A percentile compares a stretch with the other conserved stretches of the same genome.
Evolutionary conservation across 1,140 invertebrate species (phyloP).

Genomic region (Drosophila elegans): DNA sequence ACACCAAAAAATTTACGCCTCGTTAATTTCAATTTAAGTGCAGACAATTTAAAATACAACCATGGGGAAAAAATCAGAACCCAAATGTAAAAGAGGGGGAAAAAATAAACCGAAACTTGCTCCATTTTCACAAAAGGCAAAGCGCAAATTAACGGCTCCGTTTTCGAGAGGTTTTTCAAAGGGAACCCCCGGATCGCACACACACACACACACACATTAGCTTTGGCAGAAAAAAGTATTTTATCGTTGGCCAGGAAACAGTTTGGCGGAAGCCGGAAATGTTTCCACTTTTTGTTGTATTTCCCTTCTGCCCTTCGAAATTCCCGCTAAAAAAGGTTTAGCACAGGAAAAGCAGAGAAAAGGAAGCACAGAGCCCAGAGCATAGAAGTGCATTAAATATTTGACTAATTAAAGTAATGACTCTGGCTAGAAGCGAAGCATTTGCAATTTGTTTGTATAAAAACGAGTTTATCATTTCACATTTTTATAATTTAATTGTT

Average conservation of each 20-base stretch:
- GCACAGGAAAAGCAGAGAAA: background rate
- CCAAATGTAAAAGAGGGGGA: constrained; percentile 21
- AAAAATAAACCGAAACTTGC: constrained; percentile 49
- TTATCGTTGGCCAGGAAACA: constrained; percentile 83
- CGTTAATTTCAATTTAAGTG: constrained; percentile 84
- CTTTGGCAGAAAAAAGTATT: constrained; percentile 79
- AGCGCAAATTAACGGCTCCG: constrained; percentile 75
- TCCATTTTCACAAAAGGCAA: constrained; percentile 70
- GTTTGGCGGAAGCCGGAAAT: constrained; percentile 81
- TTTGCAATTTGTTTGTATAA: constrained; percentile 63
- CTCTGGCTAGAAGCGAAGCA: constrained; percentile 44
- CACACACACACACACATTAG: constrained; percentile 49
- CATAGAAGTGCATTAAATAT: constrained; percentile 71
- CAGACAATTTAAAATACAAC: constrained; percentile 75
- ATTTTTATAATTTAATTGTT: constrained; percentile 21
- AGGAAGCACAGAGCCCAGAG: no score
- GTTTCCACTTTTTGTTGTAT: constrained; percentile 69
- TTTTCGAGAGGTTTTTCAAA: constrained; percentile 49
- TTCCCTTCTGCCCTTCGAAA: constrained; percentile 28
- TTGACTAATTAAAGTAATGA: constrained; percentile 83
- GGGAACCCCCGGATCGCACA: constrained; percentile 14
- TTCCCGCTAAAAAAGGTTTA: constrained; percentile 43
- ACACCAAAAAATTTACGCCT: constrained; percentile 75
- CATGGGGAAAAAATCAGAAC: constrained; percentile 25
- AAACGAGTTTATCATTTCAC: constrained; percentile 37